Conservation (phyloP, 1,140 invertebrate species). For the Ips nitidus region DNA sequence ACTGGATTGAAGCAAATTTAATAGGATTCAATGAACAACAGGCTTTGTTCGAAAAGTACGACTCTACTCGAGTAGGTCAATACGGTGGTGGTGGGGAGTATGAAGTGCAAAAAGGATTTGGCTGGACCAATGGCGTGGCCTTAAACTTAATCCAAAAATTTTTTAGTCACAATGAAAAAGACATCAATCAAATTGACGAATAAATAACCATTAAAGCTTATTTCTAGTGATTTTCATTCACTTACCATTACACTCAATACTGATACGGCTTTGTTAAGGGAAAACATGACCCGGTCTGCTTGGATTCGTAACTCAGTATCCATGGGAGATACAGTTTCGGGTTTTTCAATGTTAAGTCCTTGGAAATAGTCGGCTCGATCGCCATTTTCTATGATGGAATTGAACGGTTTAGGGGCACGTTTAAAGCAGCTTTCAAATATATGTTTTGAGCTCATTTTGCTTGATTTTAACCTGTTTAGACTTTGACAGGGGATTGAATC, state of each 20-base stretch:
- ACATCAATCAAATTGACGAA: slow-evolving; percentile 5
- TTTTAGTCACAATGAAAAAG: slow-evolving; percentile 17
- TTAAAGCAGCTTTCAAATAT: slow-evolving; percentile 7
- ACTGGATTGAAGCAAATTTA: slow-evolving; percentile 77
- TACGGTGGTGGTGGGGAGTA: slow-evolving; percentile 90
- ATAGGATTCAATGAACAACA: slow-evolving; percentile 53
- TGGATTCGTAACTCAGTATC: slow-evolving; percentile 41
- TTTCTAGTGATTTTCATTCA: background rate
- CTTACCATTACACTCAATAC: slow-evolving; percentile 39
- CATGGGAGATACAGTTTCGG: slow-evolving; percentile 22
- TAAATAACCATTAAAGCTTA: slow-evolving; percentile 1
- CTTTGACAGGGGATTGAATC: background rate
- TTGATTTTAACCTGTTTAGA: background rate
- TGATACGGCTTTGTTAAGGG: slow-evolving; percentile 33
- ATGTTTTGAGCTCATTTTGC: slow-evolving; percentile 6
- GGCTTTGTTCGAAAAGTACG: slow-evolving; percentile 89
- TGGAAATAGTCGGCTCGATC: slow-evolving; percentile 26
- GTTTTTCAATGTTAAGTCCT: slow-evolving; percentile 25
- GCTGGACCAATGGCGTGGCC: slow-evolving; percentile 89
- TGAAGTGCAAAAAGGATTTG: slow-evolving; percentile 84
- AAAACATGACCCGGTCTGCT: slow-evolving; percentile 37
- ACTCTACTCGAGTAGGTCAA: slow-evolving; percentile 66
- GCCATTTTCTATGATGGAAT: slow-evolving; percentile 29
- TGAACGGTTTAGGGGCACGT: slow-evolving; percentile 21
- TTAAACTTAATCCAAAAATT: slow-evolving; percentile 37